Conservation (phyloP, 1,140 invertebrate species). For the Charaxes varanes region DNA sequence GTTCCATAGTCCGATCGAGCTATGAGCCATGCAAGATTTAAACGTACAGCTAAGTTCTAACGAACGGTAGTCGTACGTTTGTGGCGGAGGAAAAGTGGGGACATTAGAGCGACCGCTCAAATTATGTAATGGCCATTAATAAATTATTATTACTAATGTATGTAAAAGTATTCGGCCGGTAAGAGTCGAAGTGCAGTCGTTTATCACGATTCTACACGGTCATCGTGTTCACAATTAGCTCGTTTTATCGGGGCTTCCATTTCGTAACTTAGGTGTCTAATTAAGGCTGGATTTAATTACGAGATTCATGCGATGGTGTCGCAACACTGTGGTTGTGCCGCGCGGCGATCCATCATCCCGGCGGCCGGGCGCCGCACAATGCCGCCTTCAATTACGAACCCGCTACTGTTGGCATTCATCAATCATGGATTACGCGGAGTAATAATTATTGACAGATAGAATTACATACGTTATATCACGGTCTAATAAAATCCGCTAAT, state of each 20-base stretch:
- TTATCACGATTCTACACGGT: constrained; percentile 11
- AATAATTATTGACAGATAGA: constrained; percentile 64
- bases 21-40: no score
- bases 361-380: constrained; percentile 37
- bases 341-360: constrained; percentile 44
- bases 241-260: constrained; percentile 9
- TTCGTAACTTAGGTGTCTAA: constrained; percentile 29
- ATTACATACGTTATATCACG: constrained; percentile 34
- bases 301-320: constrained; percentile 38
- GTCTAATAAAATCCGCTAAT: constrained; percentile 21
- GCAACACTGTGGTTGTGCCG: constrained; percentile 30
- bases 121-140: no score
- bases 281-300: constrained; percentile 51
- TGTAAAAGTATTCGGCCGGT: no score
- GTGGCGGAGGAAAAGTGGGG: no score
- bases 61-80: no score
- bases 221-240: constrained; percentile 12
- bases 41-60: no score
- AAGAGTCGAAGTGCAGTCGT: not conserved
- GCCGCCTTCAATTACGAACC: constrained; percentile 43
- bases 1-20: no score
- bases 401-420: constrained; percentile 58
- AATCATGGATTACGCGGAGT: constrained; percentile 55
- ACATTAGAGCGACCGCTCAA: no score
- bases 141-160: no score